These are phyloP conservation scores for Lampris incognitus DNA, from an alignment of 2,113 vertebrate species.

Conservation along the genomic window DNA sequence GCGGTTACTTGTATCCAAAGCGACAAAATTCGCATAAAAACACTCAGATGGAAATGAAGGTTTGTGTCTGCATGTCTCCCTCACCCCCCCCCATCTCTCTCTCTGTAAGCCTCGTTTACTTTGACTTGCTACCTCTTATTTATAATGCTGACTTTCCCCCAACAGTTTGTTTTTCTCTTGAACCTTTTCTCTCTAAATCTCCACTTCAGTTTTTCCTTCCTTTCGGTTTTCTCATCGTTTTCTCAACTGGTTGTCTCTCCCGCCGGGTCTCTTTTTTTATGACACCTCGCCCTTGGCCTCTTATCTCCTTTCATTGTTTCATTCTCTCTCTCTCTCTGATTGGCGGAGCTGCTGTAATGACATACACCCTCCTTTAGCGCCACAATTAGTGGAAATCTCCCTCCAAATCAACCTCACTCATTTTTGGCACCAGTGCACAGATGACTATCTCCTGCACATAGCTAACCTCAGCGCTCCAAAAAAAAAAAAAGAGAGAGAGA, in stretches of 20 bases:
- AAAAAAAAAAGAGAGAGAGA: neutral
- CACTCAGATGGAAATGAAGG: too few species aligned
- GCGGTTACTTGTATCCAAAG: too few species aligned
- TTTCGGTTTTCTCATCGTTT: conserved; percentile 8
- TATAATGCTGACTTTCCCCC: conserved; percentile 13
- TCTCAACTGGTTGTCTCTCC: conserved; percentile 1
- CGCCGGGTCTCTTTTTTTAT: conserved; percentile 11
- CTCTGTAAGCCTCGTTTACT: conserved; percentile 6
- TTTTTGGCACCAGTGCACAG: conserved; percentile 65
- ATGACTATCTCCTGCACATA: conserved; percentile 64
- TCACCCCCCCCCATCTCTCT: conserved; percentile 16
- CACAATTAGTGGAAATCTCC: conserved; percentile 66
- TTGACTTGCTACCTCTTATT: conserved; percentile 13
- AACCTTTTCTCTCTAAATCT: conserved; percentile 5
- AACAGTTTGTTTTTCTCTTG: conserved; percentile 19
- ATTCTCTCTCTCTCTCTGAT: conserved; percentile 16
- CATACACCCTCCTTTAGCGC: conserved; percentile 37
- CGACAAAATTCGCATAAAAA: too few species aligned
- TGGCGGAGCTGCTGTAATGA: conserved; percentile 33
- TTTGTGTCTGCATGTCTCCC: too few species aligned
- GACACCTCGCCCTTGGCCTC: conserved; percentile 6
- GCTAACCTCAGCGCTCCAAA: conserved; percentile 24
- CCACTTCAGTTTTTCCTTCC: neutral
- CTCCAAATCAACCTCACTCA: conserved; percentile 59
- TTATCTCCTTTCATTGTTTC: conserved; percentile 6